phyloP scores from a whole-genome alignment of 2,113 vertebrate species.

The Pterophyllum scalare region DNA sequence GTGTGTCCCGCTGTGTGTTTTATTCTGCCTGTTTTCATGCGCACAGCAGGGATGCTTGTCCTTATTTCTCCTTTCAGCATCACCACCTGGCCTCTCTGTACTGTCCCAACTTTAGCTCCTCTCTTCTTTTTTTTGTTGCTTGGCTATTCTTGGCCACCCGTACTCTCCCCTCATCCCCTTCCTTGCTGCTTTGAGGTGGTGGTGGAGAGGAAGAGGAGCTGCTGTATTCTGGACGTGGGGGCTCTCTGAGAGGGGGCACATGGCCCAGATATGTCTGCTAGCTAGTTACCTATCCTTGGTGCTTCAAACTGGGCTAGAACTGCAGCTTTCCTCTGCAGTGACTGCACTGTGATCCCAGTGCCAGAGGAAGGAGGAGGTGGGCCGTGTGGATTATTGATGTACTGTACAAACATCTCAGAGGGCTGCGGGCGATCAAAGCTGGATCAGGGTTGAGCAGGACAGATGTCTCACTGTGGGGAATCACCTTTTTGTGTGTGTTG shows the following conservation, averaged over 20 bases:
- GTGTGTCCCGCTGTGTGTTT: background rate
- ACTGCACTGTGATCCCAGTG: slow-evolving; percentile 28
- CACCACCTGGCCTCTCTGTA: slow-evolving; percentile 54
- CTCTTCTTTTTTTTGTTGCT: slow-evolving; percentile 18
- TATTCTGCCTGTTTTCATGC: background rate
- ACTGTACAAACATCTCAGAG: slow-evolving; percentile 19
- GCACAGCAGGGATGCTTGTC: slow-evolving; percentile 32
- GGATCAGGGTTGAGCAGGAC: background rate
- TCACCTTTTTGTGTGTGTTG: slow-evolving; percentile 35
- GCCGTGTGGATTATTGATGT: slow-evolving; percentile 33
- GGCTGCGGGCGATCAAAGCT: slow-evolving; percentile 14
- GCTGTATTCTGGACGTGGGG: slow-evolving; percentile 15
- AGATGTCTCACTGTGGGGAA: slow-evolving; percentile 7
- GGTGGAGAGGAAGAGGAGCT: slow-evolving; percentile 17
- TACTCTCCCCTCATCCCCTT: background rate
- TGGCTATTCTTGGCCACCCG: slow-evolving; percentile 57
- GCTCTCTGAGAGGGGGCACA: slow-evolving; percentile 37
- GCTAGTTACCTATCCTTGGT: background rate
- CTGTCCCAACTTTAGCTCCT: slow-evolving; percentile 37
- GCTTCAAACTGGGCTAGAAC: slow-evolving; percentile 25
- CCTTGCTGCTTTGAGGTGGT: slow-evolving; percentile 48
- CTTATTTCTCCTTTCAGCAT: slow-evolving; percentile 60
- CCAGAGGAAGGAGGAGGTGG: slow-evolving; percentile 2
- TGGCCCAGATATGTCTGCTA: slow-evolving; percentile 74
- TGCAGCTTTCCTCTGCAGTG: slow-evolving; percentile 33